Percentiles rank a stretch among this genome's conserved stretches.
Evolutionary conservation across 2,113 vertebrate species (phyloP).

Genomic region (Henicopernis longicauda): DNA sequence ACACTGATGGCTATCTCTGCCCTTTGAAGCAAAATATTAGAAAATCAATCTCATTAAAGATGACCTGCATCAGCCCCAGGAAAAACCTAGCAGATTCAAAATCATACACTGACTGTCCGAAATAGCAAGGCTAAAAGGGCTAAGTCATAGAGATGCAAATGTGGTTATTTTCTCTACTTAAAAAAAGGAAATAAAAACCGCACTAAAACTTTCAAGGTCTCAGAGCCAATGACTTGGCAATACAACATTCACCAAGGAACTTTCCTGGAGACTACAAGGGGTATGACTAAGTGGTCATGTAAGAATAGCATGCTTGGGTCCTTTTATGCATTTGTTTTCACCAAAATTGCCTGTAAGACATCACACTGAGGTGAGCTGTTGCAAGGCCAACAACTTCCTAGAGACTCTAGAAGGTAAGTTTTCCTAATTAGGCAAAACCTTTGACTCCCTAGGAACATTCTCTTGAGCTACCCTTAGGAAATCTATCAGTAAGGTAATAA

Average conservation of each 20-base stretch:
- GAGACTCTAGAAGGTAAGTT: not conserved
- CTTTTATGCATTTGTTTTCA: not conserved
- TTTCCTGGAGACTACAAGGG: not conserved
- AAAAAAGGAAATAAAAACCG: not conserved
- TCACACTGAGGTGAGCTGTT: not conserved
- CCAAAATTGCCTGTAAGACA: not conserved
- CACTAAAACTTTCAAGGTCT: not conserved
- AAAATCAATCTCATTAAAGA: constrained; percentile 37
- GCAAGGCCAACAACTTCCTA: not conserved
- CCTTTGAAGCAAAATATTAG: constrained; percentile 42
- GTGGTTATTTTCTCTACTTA: not conserved
- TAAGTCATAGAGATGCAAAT: not conserved
- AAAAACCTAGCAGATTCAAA: constrained; percentile 6
- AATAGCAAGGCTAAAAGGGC: constrained; percentile 2
- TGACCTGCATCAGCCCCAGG: constrained; percentile 13
- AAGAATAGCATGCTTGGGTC: not conserved
- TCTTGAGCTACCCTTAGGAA: not conserved
- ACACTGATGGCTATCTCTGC: constrained; percentile 25
- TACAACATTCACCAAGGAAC: not conserved
- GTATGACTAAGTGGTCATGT: not conserved
- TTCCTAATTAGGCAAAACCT: not conserved
- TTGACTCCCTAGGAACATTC: not conserved
- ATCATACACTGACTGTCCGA: not conserved
- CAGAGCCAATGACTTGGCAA: not conserved
- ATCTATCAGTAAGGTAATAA: not conserved